A percentile compares a stretch with the other conserved stretches of the same genome.
Conservation (phyloP, 1,140 invertebrate genomes). For the Solenopsis fugax region DNA sequence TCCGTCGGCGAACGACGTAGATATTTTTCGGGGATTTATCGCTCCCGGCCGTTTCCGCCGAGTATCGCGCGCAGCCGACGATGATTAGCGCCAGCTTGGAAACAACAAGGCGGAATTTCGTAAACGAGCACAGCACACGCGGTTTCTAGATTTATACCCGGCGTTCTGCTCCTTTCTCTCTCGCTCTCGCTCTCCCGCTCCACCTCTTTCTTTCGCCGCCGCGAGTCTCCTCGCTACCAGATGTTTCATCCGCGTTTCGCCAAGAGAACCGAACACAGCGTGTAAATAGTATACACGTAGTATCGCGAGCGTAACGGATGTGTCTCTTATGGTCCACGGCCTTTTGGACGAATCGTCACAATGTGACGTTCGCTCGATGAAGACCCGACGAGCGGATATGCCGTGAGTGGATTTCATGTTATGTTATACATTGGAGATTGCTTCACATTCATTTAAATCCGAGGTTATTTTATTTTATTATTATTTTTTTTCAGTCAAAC, state of each 20-base stretch:
- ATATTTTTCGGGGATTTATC: slow-evolving; percentile 56
- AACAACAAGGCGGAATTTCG: slow-evolving; percentile 58
- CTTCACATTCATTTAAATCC: too few species aligned
- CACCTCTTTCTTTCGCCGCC: neutral
- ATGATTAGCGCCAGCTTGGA: slow-evolving; percentile 53
- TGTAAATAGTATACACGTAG: neutral
- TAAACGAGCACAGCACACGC: slow-evolving; percentile 37
- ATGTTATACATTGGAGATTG: too few species aligned
- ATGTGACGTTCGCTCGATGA: neutral
- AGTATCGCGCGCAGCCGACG: slow-evolving; percentile 32
- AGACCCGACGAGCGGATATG: neutral
- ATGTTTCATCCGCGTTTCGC: slow-evolving; percentile 44
- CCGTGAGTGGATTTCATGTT: too few species aligned
- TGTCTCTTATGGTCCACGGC: neutral
- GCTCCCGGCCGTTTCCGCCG: slow-evolving; percentile 45
- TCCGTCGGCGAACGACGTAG: slow-evolving; percentile 44
- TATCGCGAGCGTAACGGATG: neutral
- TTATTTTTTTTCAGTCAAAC: too few species aligned
- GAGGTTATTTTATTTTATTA: too few species aligned
- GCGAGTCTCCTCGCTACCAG: slow-evolving; percentile 19
- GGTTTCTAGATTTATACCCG: slow-evolving; percentile 38
- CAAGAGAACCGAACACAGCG: slow-evolving; percentile 21
- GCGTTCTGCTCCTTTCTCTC: neutral
- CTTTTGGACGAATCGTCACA: neutral
- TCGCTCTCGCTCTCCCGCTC: too few species aligned